phyloP scores from a whole-genome alignment of 2,113 vertebrate genomes.

The Eubucco bourcierii region DNA sequence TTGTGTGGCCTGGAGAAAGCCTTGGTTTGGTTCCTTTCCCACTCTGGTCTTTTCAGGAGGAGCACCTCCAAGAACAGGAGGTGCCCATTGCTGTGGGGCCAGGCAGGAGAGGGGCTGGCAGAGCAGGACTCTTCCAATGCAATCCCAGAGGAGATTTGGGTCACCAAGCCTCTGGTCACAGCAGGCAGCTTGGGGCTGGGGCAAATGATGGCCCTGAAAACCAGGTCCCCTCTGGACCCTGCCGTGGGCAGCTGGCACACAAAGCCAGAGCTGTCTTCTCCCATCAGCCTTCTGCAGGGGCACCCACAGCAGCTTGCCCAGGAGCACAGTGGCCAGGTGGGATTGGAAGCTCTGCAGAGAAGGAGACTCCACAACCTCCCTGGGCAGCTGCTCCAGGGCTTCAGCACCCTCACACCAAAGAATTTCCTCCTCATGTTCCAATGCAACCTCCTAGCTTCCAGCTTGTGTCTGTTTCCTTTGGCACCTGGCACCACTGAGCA shows the following conservation, averaged over 20 bases:
- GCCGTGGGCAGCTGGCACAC: fast-evolving
- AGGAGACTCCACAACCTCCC: no score
- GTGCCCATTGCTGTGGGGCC: not conserved
- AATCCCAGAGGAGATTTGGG: not conserved
- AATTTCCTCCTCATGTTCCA: no score
- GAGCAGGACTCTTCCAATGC: fast-evolving
- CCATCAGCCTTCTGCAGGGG: not conserved
- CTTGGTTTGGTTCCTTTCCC: not conserved
- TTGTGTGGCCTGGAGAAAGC: not conserved
- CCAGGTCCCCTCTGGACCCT: not conserved
- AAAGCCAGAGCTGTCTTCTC: not conserved
- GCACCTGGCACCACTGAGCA: no score
- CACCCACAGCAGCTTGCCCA: no score
- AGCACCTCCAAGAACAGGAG: not conserved
- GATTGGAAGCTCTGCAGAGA: no score
- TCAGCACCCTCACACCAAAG: no score
- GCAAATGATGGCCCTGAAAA: not conserved
- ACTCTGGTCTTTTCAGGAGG: not conserved
- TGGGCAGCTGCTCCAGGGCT: no score
- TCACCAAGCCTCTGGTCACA: fast-evolving
- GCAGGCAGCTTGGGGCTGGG: fast-evolving
- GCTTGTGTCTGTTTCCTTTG: no score
- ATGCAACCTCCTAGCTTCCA: no score
- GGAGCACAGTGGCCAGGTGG: no score
- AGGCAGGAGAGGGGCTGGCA: not conserved